These are phyloP conservation scores for Lucifuga dentata DNA, from an alignment of 2,113 vertebrate species.

Conservation along the genomic window DNA sequence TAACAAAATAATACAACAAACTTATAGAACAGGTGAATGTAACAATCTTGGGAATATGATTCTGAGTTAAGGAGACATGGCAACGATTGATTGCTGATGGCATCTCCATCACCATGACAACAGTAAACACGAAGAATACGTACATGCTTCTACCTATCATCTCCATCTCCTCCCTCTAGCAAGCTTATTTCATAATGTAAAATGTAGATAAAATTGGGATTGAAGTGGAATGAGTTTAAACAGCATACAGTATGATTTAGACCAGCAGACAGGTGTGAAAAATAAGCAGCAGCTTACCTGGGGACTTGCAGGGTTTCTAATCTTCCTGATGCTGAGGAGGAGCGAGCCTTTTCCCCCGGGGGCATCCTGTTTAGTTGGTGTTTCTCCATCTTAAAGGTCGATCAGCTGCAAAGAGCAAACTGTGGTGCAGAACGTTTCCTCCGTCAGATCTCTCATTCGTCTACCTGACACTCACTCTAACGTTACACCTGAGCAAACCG, in stretches of 20 bases:
- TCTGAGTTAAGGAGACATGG: background rate
- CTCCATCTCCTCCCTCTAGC: background rate
- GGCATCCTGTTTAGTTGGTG: slow-evolving; percentile 49
- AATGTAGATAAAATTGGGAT: background rate
- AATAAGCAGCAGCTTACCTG: slow-evolving; percentile 77
- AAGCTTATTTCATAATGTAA: slow-evolving; percentile 3
- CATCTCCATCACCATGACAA: slow-evolving; percentile 74
- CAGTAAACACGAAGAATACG: slow-evolving; percentile 64
- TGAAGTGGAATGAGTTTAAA: background rate
- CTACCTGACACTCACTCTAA: slow-evolving; percentile 70
- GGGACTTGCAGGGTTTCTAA: slow-evolving; percentile 74
- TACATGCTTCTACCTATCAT: slow-evolving; percentile 4
- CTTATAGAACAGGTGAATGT: no score
- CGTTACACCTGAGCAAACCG: slow-evolving; percentile 65
- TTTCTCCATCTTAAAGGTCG: slow-evolving; percentile 1
- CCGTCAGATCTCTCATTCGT: slow-evolving; percentile 47
- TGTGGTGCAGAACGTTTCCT: slow-evolving; percentile 19
- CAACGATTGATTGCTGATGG: slow-evolving; percentile 14
- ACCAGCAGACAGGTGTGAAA: background rate
- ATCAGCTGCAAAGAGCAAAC: slow-evolving; percentile 15
- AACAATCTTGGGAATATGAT: slow-evolving; percentile 12
- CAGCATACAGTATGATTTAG: background rate
- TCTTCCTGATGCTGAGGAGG: slow-evolving; percentile 81
- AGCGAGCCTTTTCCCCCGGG: slow-evolving; percentile 64
- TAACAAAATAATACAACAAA: background rate